Conservation (phyloP, 2,797 vertebrate species). For the Rhinoraja longicauda region DNA sequence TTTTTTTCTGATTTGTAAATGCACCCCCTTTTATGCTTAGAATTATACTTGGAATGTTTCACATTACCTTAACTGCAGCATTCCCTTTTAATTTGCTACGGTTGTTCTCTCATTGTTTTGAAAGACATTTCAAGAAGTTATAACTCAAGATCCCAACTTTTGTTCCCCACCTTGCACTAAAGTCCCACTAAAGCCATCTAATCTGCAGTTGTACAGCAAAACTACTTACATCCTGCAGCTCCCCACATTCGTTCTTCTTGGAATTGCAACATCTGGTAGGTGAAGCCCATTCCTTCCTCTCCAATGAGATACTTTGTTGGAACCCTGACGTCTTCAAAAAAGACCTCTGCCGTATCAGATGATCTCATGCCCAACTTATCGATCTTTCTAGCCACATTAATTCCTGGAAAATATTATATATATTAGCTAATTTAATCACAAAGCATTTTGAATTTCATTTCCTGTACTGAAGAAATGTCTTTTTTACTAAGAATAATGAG, state of each 20-base stretch:
- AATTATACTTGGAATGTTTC: background rate
- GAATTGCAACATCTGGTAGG: slow-evolving; percentile 83
- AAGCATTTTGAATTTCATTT: background rate
- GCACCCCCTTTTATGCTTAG: background rate
- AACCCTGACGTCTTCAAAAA: slow-evolving; percentile 74
- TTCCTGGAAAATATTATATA: slow-evolving; percentile 53
- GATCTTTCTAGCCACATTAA: slow-evolving; percentile 73
- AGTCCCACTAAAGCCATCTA: too few species aligned
- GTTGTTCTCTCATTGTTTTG: background rate
- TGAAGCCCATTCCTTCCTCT: slow-evolving; percentile 80
- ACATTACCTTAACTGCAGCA: background rate
- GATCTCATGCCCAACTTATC: slow-evolving; percentile 76
- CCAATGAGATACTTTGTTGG: slow-evolving; percentile 71
- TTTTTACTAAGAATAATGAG: background rate
- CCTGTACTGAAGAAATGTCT: background rate
- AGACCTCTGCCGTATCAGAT: slow-evolving; percentile 72
- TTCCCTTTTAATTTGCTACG: background rate
- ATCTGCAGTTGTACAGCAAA: background rate
- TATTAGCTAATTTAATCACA: slow-evolving; percentile 12
- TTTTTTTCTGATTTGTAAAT: background rate
- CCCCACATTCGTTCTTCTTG: slow-evolving; percentile 76
- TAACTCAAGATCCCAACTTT: too few species aligned
- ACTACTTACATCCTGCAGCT: slow-evolving; percentile 64
- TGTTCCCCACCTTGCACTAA: background rate
- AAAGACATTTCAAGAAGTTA: background rate